phyloP scores from a whole-genome alignment of 2,113 vertebrate species.

The Narcine bancroftii region DNA sequence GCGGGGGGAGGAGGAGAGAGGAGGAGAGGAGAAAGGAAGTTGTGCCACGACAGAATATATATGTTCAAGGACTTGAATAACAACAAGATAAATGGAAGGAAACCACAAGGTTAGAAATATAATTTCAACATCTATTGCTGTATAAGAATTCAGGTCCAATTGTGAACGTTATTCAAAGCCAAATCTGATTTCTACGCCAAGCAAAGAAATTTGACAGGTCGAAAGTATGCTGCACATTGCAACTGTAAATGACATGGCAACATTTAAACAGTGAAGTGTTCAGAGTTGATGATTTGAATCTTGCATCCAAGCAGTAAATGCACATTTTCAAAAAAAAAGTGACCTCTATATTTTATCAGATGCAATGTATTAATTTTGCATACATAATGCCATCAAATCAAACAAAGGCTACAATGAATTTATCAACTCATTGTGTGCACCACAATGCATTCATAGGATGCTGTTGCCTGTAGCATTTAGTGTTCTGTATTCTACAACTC shows the following conservation, averaged over 20 bases:
- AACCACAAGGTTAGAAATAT: constrained; percentile 24
- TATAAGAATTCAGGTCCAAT: not conserved
- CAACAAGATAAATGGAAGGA: constrained; percentile 20
- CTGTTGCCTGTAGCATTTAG: not conserved
- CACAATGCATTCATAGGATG: not conserved
- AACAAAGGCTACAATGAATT: not conserved
- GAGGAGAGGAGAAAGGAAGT: not conserved
- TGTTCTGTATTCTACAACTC: not conserved
- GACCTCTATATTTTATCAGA: not conserved
- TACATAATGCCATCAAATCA: not conserved
- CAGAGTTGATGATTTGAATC: not conserved
- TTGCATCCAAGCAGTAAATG: not conserved
- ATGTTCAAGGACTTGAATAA: constrained; percentile 34
- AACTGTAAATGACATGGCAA: not conserved
- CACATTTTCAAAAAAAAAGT: not conserved
- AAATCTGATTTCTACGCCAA: not conserved
- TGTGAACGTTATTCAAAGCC: constrained; percentile 7
- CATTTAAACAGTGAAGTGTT: not conserved
- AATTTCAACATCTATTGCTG: constrained; percentile 26
- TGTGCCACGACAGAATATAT: constrained; percentile 20
- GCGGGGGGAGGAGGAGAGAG: not conserved
- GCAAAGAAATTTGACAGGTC: not conserved
- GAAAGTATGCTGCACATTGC: not conserved
- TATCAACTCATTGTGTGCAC: not conserved
- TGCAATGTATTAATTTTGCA: not conserved